phyloP scores from a whole-genome alignment of 2,888 invertebrate genomes.

The Folsomia candida region DNA sequence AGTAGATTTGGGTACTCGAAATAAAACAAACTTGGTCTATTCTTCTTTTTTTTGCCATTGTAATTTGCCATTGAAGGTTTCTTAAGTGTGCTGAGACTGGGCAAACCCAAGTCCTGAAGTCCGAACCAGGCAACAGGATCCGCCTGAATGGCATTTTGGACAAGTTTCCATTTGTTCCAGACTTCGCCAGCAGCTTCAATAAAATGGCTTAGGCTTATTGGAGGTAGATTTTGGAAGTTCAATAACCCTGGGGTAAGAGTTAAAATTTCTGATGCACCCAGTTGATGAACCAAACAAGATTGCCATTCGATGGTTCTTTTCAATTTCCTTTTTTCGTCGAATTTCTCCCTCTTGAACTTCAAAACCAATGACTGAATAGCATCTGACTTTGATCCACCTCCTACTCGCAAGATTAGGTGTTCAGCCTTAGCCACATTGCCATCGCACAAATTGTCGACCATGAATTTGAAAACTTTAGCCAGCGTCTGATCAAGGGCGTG shows the following conservation, averaged over 20 bases:
- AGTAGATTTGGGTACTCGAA: not conserved
- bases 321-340: not conserved
- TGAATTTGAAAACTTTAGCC: constrained; percentile 46
- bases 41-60: not conserved
- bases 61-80: not conserved
- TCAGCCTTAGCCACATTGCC: constrained; percentile 9
- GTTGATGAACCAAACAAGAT: not conserved
- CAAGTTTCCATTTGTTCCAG: not conserved
- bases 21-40: not conserved
- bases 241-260: not conserved
- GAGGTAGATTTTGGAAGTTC: not conserved
- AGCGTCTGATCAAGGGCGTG: constrained; percentile 58
- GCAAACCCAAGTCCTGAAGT: not conserved
- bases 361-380: constrained; percentile 10
- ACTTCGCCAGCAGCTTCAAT: not conserved
- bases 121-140: not conserved
- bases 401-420: constrained; percentile 21
- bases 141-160: not conserved
- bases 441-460: not conserved
- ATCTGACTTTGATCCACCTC: constrained; percentile 26
- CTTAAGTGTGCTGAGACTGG: not conserved
- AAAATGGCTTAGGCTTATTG: not conserved
- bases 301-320: not conserved
- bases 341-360: not conserved
- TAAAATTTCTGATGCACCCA: no score